Evolutionary conservation across 2,888 invertebrate species (phyloP).

Genomic region (Zeuzera pyrina): DNA sequence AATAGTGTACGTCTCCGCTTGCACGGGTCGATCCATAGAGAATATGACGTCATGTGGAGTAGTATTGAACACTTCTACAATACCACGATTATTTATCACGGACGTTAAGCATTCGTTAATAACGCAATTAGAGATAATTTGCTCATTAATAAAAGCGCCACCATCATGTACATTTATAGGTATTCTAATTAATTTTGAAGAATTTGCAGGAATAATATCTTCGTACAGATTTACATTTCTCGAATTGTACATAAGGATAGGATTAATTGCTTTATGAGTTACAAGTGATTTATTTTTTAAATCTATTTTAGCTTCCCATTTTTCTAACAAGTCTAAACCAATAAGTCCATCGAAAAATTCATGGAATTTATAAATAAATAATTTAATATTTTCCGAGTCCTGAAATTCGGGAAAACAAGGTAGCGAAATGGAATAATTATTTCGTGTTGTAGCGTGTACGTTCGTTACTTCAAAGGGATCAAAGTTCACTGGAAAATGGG

Average conservation of each 20-base stretch:
- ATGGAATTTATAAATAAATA: conserved; percentile 22
- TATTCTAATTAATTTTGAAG: conserved; percentile 16
- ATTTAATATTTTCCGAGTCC: conserved; percentile 7
- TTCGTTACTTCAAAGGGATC: conserved; percentile 14
- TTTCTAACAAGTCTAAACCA: conserved; percentile 18
- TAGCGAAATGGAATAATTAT: conserved; percentile 19
- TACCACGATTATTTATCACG: no score
- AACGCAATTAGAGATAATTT: conserved; percentile 17
- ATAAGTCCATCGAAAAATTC: conserved; percentile 22
- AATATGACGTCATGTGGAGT: conserved; percentile 13
- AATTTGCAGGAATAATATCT: conserved; percentile 17
- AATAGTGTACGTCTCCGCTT: conserved; percentile 8
- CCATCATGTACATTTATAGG: conserved; percentile 16
- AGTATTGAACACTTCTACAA: conserved; percentile 18
- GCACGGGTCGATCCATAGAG: conserved; percentile 8
- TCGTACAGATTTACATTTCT: conserved; percentile 19
- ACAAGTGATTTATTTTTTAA: conserved; percentile 12
- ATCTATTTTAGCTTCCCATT: conserved; percentile 18
- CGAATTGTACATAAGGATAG: conserved; percentile 15
- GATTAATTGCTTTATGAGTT: conserved; percentile 10
- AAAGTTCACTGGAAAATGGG: conserved; percentile 6
- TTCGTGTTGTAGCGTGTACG: conserved; percentile 16
- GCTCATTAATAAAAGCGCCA: conserved; percentile 13
- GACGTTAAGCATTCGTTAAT: conserved; percentile 18
- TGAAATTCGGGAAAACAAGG: conserved; percentile 17